Evolutionary conservation across 2,888 invertebrate genomes (phyloP).

Genomic region (Netelia virgata): DNA sequence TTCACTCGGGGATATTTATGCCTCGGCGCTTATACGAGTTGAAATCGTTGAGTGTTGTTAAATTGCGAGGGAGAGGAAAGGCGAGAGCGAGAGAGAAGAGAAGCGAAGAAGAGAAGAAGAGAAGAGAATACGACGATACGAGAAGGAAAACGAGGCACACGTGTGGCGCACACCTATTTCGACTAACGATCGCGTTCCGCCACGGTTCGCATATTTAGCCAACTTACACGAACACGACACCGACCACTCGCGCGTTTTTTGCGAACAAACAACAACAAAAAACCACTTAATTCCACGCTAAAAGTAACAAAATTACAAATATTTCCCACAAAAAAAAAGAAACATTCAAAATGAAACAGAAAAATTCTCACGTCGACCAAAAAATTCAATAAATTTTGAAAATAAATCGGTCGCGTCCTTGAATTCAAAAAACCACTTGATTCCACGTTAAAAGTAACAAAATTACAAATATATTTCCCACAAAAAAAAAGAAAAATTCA

Average conservation of each 20-base stretch:
- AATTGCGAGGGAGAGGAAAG: conserved; percentile 48
- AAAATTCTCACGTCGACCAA: neutral
- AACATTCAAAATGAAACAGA: neutral
- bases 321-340: neutral
- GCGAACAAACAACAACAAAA: neutral
- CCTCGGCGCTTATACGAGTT: conserved; percentile 55
- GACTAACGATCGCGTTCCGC: conserved; percentile 73
- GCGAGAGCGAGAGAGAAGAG: conserved; percentile 46
- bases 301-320: too few relatives aligned
- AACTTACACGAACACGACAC: neutral
- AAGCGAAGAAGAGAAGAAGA: conserved; percentile 64
- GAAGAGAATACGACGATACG: conserved; percentile 13
- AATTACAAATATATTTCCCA: too few relatives aligned
- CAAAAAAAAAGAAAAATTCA: neutral
- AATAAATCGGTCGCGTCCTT: too few relatives aligned
- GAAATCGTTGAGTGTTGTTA: conserved; percentile 49
- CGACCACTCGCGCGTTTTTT: neutral
- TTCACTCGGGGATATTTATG: conserved; percentile 82
- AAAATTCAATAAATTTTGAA: too few relatives aligned
- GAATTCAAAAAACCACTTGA: neutral
- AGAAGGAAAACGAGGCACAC: conserved; percentile 46
- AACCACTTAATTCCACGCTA: neutral
- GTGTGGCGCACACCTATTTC: conserved; percentile 65
- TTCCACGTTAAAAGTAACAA: too few relatives aligned
- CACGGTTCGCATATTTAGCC: conserved; percentile 11